Conservation (phyloP, 2,113 vertebrate species). For the Sprattus sprattus region DNA sequence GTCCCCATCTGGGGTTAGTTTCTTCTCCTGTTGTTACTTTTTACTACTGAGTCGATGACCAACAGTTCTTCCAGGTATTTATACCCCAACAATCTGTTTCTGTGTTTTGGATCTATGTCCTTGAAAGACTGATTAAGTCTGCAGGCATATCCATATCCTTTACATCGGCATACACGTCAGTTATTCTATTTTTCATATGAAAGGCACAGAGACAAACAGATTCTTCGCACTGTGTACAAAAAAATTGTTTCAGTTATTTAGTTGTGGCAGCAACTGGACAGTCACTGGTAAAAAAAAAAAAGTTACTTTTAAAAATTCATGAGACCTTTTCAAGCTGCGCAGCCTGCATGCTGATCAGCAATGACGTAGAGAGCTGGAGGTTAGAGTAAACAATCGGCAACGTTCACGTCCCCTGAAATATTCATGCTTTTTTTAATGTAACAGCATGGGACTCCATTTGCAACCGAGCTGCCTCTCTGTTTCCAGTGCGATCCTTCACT, state of each 20-base stretch:
- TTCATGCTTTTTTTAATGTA: neutral
- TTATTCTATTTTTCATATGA: too few species aligned
- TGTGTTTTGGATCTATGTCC: neutral
- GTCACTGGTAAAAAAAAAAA: neutral
- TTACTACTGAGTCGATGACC: neutral
- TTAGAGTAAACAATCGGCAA: neutral
- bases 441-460: neutral
- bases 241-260: neutral
- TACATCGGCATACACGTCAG: too few species aligned
- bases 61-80: neutral
- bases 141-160: neutral
- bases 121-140: neutral
- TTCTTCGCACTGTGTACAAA: neutral
- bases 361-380: neutral
- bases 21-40: neutral
- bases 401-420: neutral
- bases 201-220: too few species aligned
- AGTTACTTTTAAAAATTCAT: neutral
- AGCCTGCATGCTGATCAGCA: neutral
- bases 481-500: neutral
- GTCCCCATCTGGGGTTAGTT: neutral
- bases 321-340: neutral
- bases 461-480: neutral
- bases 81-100: neutral
- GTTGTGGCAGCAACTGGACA: neutral